Evolutionary conservation across 2,888 invertebrate species (phyloP), one percentile per base, ranked within the genome.

Genomic region (Zele albiditarsus): DNA sequence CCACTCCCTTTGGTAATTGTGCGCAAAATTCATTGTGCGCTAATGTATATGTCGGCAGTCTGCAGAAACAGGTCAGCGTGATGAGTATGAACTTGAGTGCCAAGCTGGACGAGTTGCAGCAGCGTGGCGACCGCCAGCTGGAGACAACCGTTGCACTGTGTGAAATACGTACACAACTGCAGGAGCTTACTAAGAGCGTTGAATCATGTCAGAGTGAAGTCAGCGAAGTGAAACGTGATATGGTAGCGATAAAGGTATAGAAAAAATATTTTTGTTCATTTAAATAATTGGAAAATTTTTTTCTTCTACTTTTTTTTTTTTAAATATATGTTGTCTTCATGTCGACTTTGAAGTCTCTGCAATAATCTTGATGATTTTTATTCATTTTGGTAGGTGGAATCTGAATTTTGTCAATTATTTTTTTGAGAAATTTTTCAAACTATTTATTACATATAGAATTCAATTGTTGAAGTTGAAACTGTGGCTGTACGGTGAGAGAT

Each of bases 41-140:
- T 74, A 72, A 77, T 78, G 79, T 78, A 77, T 78, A 76, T 82
- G 78, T 84, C 85, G 53, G 84, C 92, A 97, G 97, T 94, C 95
- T 97, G 93, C 97, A 97, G 94, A 95, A 96, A 93, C 97, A 97
- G 95, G 96, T 97, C 94, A 95, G 96, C 94, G 96, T 97, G 92
- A 97, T 97, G 97, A 97, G 96, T 92, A 96, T 96, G 95, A 97
- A 96, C 93, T 94, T 97, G 92, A 94, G 95, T 91, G 95, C 96
- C 89, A 96, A 97, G 92, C 93, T 97, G 93, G 97, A 97, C 92
- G 96, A 97, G 92, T 94, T 97, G 91, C 96, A 97, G 92, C 93
- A 94, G 88, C 92, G 94, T 85, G 91, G 91, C 84, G 96, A 96
- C 92, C 94, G 96, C 87, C 96, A 96, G 92, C 92, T 96, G 90